phyloP scores from a whole-genome alignment of 2,888 invertebrate genomes.

The Agriopis aurantiaria region DNA sequence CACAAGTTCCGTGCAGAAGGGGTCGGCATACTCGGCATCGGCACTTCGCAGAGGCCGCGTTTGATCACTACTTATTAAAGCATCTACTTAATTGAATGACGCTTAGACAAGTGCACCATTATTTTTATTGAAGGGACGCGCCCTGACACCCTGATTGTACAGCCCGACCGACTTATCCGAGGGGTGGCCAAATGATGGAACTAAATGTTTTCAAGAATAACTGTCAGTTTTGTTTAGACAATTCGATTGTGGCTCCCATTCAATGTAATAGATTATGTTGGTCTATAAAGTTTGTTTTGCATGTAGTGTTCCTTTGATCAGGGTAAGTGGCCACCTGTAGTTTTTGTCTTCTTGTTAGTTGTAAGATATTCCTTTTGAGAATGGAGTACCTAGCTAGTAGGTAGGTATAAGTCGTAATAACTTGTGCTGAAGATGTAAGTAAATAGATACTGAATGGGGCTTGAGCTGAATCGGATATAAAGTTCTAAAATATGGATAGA shows the following conservation, averaged over 20 bases:
- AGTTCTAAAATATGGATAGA: too few relatives aligned
- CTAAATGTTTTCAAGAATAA: neutral
- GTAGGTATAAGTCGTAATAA: too few relatives aligned
- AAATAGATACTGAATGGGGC: too few relatives aligned
- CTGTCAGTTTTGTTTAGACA: neutral
- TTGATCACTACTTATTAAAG: conserved; percentile 60
- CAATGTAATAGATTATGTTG: neutral
- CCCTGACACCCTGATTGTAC: conserved; percentile 11
- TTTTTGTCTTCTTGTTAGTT: conserved; percentile 22
- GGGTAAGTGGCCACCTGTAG: conserved; percentile 26
- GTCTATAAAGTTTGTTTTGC: conserved; percentile 15
- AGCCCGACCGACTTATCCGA: neutral
- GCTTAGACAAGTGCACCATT: conserved; percentile 46
- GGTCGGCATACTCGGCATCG: neutral
- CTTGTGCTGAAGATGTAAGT: too few relatives aligned
- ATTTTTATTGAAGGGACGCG: conserved; percentile 41
- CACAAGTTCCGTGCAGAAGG: neutral
- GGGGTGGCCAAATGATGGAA: neutral
- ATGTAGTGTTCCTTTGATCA: conserved; percentile 27
- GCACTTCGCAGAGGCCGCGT: conserved; percentile 22
- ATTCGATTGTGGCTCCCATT: neutral
- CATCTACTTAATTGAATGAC: conserved; percentile 67
- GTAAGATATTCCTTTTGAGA: conserved; percentile 55
- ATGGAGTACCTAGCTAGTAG: neutral
- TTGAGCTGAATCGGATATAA: too few relatives aligned